phyloP scores from a whole-genome alignment of 2,888 invertebrate genomes.

The Lasioglossum lativentre region DNA sequence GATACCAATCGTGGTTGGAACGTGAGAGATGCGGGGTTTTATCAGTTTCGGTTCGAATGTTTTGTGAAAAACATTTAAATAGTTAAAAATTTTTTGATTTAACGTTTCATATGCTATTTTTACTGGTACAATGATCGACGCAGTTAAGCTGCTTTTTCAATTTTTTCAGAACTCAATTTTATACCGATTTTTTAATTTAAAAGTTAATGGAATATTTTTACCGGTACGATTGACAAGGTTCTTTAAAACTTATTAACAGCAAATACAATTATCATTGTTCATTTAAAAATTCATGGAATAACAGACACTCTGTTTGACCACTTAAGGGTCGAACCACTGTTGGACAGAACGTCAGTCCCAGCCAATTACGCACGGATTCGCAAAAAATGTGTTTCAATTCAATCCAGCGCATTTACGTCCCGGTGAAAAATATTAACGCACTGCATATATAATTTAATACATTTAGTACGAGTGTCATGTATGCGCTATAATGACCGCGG shows the following conservation, averaged over 20 bases:
- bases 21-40: background rate
- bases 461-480: background rate
- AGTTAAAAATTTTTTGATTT: background rate
- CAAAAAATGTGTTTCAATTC: background rate
- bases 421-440: background rate
- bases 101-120: background rate
- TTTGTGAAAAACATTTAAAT: background rate
- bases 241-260: background rate
- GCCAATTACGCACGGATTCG: background rate
- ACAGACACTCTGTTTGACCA: background rate
- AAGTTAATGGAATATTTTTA: no score
- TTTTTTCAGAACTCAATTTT: no score
- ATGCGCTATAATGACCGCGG: background rate
- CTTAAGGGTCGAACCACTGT: background rate
- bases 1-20: background rate
- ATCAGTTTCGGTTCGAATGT: background rate
- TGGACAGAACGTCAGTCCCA: background rate
- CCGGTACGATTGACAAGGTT: no score
- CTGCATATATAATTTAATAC: background rate
- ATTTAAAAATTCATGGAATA: background rate
- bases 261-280: background rate
- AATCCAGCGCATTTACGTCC: background rate
- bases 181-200: no score
- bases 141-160: no score
- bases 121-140: no score